Percentiles rank a stretch among this genome's conserved stretches.
phyloP scores from a whole-genome alignment of 2,113 vertebrate species.

The Albula goreensis region DNA sequence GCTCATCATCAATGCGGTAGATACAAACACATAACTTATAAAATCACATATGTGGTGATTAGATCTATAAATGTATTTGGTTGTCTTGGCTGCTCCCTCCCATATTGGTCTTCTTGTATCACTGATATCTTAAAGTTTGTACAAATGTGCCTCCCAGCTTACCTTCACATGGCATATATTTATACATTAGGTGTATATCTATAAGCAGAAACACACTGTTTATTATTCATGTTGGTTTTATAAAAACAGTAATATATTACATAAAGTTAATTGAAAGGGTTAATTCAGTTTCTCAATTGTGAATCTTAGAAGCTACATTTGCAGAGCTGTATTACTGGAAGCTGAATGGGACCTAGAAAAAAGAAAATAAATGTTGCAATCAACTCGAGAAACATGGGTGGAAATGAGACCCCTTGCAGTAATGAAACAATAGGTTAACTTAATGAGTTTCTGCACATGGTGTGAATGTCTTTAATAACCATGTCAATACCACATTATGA shows the following conservation, averaged over 20 bases:
- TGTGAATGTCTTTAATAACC: neutral
- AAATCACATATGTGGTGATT: neutral
- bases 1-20: neutral
- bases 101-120: too few species aligned
- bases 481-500: neutral
- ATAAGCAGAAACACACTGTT: too few species aligned
- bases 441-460: neutral
- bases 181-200: too few species aligned
- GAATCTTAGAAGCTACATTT: neutral
- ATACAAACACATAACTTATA: neutral
- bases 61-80: too few species aligned
- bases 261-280: too few species aligned
- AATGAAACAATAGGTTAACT: neutral
- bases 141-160: too few species aligned
- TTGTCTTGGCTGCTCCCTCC: too few species aligned
- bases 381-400: neutral
- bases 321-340: neutral
- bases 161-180: too few species aligned
- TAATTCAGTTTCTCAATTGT: too few species aligned
- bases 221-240: neutral
- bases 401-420: neutral
- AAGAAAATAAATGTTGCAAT: neutral
- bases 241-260: neutral
- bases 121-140: too few species aligned
- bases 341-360: neutral